phyloP scores from a whole-genome alignment of 2,888 invertebrate species.

The Tribolium freemani region DNA sequence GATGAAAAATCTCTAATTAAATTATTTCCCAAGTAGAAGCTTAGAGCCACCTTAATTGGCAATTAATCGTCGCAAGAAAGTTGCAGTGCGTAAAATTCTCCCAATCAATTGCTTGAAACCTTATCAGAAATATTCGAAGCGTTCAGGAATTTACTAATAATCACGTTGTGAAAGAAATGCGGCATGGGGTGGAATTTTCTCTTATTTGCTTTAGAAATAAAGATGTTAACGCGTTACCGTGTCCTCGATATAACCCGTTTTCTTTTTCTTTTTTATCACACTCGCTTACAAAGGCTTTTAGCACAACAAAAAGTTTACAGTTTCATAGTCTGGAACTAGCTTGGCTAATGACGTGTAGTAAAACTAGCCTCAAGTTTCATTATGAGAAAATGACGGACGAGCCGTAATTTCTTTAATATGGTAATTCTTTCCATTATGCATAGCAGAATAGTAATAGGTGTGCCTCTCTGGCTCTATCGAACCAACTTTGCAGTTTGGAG shows the following conservation, averaged over 20 bases:
- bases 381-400: slow-evolving; percentile 23
- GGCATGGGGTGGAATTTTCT: background rate
- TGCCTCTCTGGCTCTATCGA: background rate
- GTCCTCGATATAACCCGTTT: background rate
- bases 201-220: background rate
- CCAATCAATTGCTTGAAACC: background rate
- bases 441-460: slow-evolving; percentile 17
- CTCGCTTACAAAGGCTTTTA: background rate
- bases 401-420: slow-evolving; percentile 25
- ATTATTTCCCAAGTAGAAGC: background rate
- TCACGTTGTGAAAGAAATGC: background rate
- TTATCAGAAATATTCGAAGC: background rate
- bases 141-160: background rate
- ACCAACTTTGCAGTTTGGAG: slow-evolving; percentile 1
- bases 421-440: slow-evolving; percentile 23
- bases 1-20: background rate
- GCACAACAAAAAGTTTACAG: background rate
- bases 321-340: background rate
- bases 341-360: slow-evolving; percentile 15
- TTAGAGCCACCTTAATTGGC: background rate
- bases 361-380: slow-evolving; percentile 21
- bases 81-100: background rate
- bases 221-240: background rate
- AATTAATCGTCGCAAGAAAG: background rate
- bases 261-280: background rate